Percentiles rank a stretch among this genome's conserved stretches.
phyloP scores from a whole-genome alignment of 2,113 vertebrate genomes.

The Vireo altiloquus region DNA sequence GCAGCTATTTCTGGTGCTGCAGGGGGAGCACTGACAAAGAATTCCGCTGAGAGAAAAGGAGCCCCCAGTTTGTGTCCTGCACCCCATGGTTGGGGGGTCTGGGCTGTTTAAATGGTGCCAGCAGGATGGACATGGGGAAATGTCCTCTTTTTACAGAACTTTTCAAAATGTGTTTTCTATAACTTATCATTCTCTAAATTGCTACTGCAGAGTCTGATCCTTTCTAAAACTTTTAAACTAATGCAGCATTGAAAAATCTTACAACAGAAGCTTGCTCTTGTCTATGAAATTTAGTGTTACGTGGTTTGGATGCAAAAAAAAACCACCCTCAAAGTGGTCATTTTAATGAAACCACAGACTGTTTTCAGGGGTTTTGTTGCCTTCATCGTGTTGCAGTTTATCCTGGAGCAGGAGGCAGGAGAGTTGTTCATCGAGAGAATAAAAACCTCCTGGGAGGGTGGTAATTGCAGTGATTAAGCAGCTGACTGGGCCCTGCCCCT shows the following conservation, averaged over 20 bases:
- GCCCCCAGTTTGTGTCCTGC: neutral
- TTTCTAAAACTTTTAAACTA: neutral
- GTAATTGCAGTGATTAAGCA: neutral
- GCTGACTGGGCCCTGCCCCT: neutral
- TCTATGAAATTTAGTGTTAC: neutral
- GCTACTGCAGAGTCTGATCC: neutral
- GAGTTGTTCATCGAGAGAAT: neutral
- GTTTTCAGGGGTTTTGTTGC: neutral
- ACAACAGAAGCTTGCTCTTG: neutral
- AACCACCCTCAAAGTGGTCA: neutral
- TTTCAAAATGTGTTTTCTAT: neutral
- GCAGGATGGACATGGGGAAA: fast-evolving
- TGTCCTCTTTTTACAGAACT: no score
- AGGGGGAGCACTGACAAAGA: neutral
- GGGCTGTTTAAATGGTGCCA: neutral
- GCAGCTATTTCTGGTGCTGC: neutral
- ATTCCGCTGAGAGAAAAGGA: neutral
- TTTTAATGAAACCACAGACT: neutral
- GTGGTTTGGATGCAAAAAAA: neutral
- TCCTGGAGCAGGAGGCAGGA: neutral
- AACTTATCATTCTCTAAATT: neutral
- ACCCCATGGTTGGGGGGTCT: fast-evolving
- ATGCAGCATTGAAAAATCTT: neutral
- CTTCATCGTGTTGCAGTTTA: neutral
- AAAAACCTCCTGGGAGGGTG: neutral